Conservation (phyloP, 2,113 vertebrate genomes). For the Hippocampus comes region DNA sequence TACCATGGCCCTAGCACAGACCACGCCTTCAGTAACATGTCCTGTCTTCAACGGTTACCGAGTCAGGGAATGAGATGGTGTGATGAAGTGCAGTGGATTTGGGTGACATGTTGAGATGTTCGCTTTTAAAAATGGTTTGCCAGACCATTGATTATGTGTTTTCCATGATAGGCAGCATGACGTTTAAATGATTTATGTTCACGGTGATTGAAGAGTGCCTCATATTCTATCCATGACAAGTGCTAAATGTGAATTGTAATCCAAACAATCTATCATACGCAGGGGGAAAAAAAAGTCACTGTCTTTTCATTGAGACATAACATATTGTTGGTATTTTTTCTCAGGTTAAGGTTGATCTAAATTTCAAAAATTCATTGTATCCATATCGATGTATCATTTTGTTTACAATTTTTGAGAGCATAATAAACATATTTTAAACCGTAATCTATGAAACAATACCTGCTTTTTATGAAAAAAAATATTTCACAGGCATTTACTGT, state of each 20-base stretch:
- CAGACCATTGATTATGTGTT: not conserved
- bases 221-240: conserved; percentile 1
- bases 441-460: too few relatives aligned
- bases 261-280: not conserved
- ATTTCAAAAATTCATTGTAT: not conserved
- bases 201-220: conserved; percentile 15
- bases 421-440: too few relatives aligned
- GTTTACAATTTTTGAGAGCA: not conserved
- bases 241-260: not conserved
- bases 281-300: not conserved
- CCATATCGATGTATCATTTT: not conserved
- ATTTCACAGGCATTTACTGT: too few relatives aligned
- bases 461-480: too few relatives aligned
- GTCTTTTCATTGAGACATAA: not conserved
- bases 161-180: conserved; percentile 12
- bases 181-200: conserved; percentile 9
- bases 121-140: conserved; percentile 4
- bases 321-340: not conserved
- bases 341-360: not conserved
- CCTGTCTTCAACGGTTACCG: conserved; percentile 21
- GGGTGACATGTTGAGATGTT: conserved; percentile 7
- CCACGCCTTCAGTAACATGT: conserved; percentile 37
- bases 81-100: conserved; percentile 3
- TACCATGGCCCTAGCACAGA: conserved; percentile 19
- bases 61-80: not conserved